Conservation (phyloP, 2,113 vertebrate species). For the Globicephala melas region DNA sequence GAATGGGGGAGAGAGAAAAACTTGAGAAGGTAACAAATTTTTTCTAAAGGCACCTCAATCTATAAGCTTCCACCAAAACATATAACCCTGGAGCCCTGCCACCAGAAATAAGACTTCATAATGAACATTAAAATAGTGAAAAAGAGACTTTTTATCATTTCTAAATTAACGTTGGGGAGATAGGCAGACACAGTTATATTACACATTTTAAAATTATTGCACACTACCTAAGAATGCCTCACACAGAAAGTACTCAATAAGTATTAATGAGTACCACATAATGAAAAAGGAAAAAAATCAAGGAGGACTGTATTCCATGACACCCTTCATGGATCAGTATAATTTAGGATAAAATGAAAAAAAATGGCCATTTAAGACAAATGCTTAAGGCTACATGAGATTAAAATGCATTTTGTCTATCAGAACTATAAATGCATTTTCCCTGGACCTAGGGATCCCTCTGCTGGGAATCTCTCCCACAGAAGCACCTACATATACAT, state of each 20-base stretch:
- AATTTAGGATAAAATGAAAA: slow-evolving; percentile 7
- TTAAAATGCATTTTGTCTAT: not conserved
- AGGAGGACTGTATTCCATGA: not conserved
- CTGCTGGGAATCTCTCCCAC: not conserved
- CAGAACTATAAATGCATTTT: not conserved
- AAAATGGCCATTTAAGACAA: not conserved
- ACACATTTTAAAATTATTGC: not conserved
- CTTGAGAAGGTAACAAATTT: slow-evolving; percentile 13
- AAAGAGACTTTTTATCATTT: not conserved
- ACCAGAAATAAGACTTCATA: not conserved
- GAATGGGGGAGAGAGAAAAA: not conserved
- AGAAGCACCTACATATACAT: not conserved
- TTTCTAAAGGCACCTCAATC: slow-evolving; percentile 4
- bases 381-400: not conserved
- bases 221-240: not conserved
- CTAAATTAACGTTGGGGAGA: not conserved
- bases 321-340: not conserved
- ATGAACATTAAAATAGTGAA: not conserved
- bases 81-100: not conserved
- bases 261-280: not conserved
- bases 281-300: not conserved
- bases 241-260: not conserved
- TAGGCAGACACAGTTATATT: not conserved
- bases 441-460: not conserved
- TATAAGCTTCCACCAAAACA: not conserved